These are phyloP conservation scores for Empidonax alnorum DNA, from an alignment of 2,113 vertebrate species.

Conservation along the genomic window DNA sequence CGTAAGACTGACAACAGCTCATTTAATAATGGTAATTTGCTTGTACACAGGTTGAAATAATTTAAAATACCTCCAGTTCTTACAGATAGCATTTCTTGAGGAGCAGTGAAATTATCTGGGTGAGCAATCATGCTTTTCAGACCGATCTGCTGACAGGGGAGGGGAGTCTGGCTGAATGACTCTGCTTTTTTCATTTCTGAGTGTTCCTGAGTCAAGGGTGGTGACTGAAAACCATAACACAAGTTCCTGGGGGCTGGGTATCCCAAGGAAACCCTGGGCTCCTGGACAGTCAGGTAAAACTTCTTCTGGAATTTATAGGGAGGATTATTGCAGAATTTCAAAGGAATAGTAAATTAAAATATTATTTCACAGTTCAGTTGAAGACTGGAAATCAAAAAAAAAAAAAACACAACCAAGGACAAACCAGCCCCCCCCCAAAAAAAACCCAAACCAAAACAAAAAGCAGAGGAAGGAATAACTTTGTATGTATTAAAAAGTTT, in stretches of 20 bases:
- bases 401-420: no score
- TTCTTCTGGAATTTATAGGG: background rate
- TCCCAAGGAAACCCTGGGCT: background rate
- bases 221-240: accelerated
- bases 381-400: background rate
- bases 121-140: background rate
- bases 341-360: background rate
- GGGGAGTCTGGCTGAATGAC: background rate
- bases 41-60: background rate
- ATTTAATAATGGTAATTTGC: background rate
- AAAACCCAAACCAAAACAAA: background rate
- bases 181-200: background rate
- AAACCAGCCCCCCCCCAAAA: background rate
- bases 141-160: background rate
- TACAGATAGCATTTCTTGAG: background rate
- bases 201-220: background rate
- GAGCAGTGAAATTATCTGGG: background rate
- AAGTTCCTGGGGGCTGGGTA: background rate
- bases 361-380: background rate
- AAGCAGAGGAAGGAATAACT: background rate
- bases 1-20: background rate
- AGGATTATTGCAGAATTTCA: background rate
- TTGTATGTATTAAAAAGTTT: background rate
- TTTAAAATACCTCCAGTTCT: background rate
- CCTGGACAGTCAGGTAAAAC: background rate